Conservation (phyloP, 2,797 vertebrate species). For the Varecia variegata region DNA sequence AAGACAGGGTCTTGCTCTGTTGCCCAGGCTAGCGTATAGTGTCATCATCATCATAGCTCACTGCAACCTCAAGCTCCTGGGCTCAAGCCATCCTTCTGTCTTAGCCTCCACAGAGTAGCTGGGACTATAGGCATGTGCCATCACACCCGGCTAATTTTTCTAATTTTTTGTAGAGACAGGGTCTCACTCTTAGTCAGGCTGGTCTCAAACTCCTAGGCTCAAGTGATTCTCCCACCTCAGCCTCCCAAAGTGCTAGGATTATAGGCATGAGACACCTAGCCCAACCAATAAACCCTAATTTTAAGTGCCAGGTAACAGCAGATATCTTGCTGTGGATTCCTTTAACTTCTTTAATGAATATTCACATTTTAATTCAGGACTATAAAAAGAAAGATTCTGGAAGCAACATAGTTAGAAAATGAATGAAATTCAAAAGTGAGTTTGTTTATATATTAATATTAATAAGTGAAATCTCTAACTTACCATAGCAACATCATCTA, state of each 20-base stretch:
- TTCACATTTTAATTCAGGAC: background rate
- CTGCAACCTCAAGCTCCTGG: background rate
- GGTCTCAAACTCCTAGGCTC: background rate
- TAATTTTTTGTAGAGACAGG: background rate
- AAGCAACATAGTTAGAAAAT: background rate
- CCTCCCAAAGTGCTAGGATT: background rate
- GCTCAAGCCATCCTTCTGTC: background rate
- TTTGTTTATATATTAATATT: background rate
- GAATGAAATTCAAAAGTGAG: background rate
- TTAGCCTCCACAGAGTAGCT: background rate
- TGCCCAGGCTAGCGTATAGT: background rate
- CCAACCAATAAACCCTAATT: background rate
- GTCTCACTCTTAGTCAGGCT: background rate
- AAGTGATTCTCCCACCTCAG: background rate
- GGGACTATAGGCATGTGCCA: background rate
- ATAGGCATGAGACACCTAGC: background rate
- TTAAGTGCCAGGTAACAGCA: background rate
- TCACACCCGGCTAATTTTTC: no score
- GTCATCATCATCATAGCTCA: background rate
- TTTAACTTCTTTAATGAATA: background rate
- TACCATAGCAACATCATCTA: conserved; percentile 99
- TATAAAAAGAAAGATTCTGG: background rate
- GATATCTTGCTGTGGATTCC: background rate
- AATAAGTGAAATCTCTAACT: conserved; percentile 78
- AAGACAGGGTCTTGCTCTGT: background rate